These are phyloP conservation scores for Pollimyrus isidori DNA, from an alignment of 2,113 vertebrate species.

Conservation along the genomic window DNA sequence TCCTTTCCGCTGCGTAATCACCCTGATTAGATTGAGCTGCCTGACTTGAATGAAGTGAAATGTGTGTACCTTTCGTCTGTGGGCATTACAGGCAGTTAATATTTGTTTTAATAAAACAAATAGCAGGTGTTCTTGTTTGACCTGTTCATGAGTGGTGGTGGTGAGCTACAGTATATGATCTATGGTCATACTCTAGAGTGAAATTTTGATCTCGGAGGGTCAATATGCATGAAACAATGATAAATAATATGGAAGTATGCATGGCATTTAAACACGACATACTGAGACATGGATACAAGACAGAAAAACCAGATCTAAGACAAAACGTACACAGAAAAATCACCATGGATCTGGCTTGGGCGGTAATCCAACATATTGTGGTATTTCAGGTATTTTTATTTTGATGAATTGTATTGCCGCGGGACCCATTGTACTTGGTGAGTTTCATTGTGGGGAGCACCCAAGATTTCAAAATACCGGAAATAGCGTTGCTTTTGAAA, in stretches of 20 bases:
- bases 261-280: background rate
- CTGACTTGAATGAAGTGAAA: background rate
- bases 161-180: background rate
- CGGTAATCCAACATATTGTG: background rate
- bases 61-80: background rate
- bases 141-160: constrained; percentile 3
- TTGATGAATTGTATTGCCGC: background rate
- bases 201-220: background rate
- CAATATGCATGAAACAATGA: background rate
- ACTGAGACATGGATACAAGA: background rate
- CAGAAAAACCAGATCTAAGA: background rate
- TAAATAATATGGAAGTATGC: background rate
- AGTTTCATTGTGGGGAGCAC: background rate
- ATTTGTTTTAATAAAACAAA: background rate
- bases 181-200: background rate
- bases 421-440: background rate
- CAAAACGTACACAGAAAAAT: background rate
- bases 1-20: background rate
- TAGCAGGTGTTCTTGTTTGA: background rate
- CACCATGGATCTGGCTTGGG: background rate
- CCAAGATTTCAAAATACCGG: background rate
- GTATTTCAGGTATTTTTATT: background rate
- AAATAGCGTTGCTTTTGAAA: background rate
- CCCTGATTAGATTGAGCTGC: background rate
- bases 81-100: background rate